Evolutionary conservation across 2,888 invertebrate species (phyloP), one percentile per base, ranked within the genome.

Genomic region (Synergus japonicus): DNA sequence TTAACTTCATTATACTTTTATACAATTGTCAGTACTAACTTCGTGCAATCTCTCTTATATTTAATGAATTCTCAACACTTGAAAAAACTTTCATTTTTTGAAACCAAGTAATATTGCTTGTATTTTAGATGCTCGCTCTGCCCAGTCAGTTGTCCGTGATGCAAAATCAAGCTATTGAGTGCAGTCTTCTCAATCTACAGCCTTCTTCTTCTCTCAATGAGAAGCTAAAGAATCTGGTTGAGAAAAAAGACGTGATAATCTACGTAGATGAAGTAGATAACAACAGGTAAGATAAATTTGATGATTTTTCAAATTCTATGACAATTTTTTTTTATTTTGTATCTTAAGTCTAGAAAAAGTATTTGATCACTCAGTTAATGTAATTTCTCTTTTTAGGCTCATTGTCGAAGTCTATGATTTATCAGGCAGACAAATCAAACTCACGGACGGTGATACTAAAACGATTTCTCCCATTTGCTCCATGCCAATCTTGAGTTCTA

Each of bases 361-460:
- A 15, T 10, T 77, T 67, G 58, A 46, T 54, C 7, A 49, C n/a
- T 78, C 37, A 60, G 46, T 41, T 73, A 76, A 37, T 78, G 10
- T 49, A 3, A 58, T 29, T 60, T 60, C 9, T 13, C 4, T 54
- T 83, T 93, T 2, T 90, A 96, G 96, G 82, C 92, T 96, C 83
- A 93, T 95, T 78, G 93, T 96, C 78, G 95, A 95, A 3, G 92
- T 97, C 4, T 96, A 96, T 87, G 93, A 95, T 78, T 54, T 58
- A 67, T 81, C 78, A 78, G 93, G 89, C 8, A 81, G 82, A 0
- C 87, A 83, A 64, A 87, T 89, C 54, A 88, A 85, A 60, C 46
- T 87, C 0, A 65, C 82, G n/a, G 80, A 84, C 80, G 86, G 86
- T 5, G 83, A 85, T 1, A 92, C 92, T 0, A 94, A 94, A 10